A percentile compares a stretch with the other conserved stretches of the same genome.
These are phyloP conservation scores for Argopecten irradians DNA, from an alignment of 1,140 invertebrate genomes.

Conservation along the genomic window DNA sequence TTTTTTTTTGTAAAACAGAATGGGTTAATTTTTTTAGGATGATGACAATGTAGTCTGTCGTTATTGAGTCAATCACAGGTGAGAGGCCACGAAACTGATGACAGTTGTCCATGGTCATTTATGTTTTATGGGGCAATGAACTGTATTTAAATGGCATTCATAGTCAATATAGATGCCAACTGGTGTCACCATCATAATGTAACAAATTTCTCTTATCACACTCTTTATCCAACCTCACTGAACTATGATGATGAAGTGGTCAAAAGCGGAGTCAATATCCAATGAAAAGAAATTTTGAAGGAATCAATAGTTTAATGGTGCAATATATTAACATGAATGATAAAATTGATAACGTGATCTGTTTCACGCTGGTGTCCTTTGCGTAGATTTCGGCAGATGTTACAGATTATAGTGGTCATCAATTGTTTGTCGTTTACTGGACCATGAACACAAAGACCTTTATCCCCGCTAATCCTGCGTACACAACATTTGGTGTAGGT, in stretches of 20 bases:
- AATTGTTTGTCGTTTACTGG: not conserved
- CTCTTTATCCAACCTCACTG: not conserved
- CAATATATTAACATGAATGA: not conserved
- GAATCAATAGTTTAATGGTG: not conserved
- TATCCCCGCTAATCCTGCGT: not conserved
- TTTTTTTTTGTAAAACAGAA: not conserved
- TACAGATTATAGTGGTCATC: not conserved
- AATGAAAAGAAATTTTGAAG: not conserved
- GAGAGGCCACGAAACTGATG: not conserved
- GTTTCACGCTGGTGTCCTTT: not conserved
- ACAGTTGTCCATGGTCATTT: not conserved
- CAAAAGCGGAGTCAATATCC: not conserved
- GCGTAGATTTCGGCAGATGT: slow-evolving; percentile 14
- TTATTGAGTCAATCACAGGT: not conserved
- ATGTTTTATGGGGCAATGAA: not conserved
- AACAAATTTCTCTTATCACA: not conserved
- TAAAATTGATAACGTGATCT: slow-evolving; percentile 1
- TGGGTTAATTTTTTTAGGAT: not conserved
- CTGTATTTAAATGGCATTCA: not conserved
- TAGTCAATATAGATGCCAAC: not conserved
- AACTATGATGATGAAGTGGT: not conserved
- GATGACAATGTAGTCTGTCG: not conserved
- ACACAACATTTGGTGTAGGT: not conserved
- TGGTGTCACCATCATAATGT: not conserved
- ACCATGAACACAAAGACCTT: not conserved